Percentiles rank a stretch among this genome's conserved stretches.
Evolutionary conservation across 2,888 invertebrate species (phyloP).

Genomic region (Habroteleia sp.): DNA sequence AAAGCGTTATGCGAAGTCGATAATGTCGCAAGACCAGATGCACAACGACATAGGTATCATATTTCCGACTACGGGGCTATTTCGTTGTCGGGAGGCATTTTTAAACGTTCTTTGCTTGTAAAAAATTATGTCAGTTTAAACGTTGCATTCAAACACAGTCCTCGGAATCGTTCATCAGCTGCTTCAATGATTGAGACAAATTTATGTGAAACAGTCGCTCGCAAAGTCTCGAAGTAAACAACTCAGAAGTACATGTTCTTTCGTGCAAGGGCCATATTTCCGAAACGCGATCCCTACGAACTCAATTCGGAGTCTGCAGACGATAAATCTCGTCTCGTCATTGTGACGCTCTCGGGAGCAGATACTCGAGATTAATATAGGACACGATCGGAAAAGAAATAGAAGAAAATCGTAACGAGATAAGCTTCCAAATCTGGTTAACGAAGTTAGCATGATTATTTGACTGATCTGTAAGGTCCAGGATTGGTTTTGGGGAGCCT

Average conservation of each 20-base stretch:
- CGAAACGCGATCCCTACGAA: slow-evolving; percentile 7
- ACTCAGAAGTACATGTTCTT: slow-evolving; percentile 22
- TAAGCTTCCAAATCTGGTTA: slow-evolving; percentile 67
- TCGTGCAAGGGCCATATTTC: slow-evolving; percentile 23
- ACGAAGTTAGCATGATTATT: slow-evolving; percentile 71
- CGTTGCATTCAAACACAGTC: slow-evolving; percentile 42
- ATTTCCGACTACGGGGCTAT: too few relatives aligned
- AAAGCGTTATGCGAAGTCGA: slow-evolving; percentile 38
- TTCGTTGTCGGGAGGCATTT: too few relatives aligned
- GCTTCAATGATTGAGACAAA: slow-evolving; percentile 52
- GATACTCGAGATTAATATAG: slow-evolving; percentile 3
- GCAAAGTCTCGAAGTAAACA: slow-evolving; percentile 47
- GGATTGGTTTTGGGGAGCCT: slow-evolving; percentile 66
- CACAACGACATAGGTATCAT: slow-evolving; percentile 11
- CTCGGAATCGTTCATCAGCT: slow-evolving; percentile 49
- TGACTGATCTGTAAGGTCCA: slow-evolving; percentile 61
- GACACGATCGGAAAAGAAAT: slow-evolving; percentile 14
- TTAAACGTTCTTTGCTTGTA: slow-evolving; percentile 15
- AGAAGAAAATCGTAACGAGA: too few relatives aligned
- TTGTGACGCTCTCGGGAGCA: slow-evolving; percentile 6
- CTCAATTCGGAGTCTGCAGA: neutral
- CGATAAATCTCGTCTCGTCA: slow-evolving; percentile 41
- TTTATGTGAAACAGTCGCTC: slow-evolving; percentile 55
- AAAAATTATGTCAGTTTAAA: slow-evolving; percentile 46
- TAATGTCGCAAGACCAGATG: slow-evolving; percentile 9